Conservation (phyloP, 1,140 invertebrate species). For the Drosophila watanabei region DNA sequence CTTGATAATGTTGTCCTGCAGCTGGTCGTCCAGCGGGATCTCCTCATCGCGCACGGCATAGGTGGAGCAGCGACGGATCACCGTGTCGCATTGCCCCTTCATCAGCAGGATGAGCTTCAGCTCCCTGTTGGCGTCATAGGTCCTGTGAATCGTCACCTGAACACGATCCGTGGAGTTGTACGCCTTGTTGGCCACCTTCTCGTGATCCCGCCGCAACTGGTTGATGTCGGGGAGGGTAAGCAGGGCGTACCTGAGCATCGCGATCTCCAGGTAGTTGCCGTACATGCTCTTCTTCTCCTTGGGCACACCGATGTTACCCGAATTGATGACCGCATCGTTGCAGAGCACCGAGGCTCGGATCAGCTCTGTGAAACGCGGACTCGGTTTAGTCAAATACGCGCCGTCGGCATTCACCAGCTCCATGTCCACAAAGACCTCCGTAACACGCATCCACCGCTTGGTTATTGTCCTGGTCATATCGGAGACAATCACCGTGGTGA, state of each 20-base stretch:
- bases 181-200: slow-evolving; percentile 26
- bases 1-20: background rate
- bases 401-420: background rate
- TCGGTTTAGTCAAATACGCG: rapidly evolving
- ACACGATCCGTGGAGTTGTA: slow-evolving; percentile 14
- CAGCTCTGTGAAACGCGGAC: slow-evolving; percentile 7
- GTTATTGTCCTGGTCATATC: slow-evolving; percentile 37
- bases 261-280: slow-evolving; percentile 39
- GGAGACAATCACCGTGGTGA: slow-evolving; percentile 53
- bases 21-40: background rate
- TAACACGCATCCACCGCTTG: slow-evolving; percentile 18
- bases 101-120: slow-evolving; percentile 43
- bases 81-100: slow-evolving; percentile 27
- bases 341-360: slow-evolving; percentile 46
- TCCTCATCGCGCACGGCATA: slow-evolving; percentile 1
- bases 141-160: slow-evolving; percentile 54
- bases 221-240: slow-evolving; percentile 10
- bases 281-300: slow-evolving; percentile 23
- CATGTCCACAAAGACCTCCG: slow-evolving; percentile 49
- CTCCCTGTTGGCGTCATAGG: background rate
- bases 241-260: slow-evolving; percentile 36
- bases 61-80: slow-evolving; percentile 40
- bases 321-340: slow-evolving; percentile 40
- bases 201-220: slow-evolving; percentile 20
- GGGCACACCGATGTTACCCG: slow-evolving; percentile 45